A percentile compares a stretch with the other conserved stretches of the same genome.
Conservation (phyloP, 1,140 invertebrate genomes). For the Lordiphosa clarofinis region DNA sequence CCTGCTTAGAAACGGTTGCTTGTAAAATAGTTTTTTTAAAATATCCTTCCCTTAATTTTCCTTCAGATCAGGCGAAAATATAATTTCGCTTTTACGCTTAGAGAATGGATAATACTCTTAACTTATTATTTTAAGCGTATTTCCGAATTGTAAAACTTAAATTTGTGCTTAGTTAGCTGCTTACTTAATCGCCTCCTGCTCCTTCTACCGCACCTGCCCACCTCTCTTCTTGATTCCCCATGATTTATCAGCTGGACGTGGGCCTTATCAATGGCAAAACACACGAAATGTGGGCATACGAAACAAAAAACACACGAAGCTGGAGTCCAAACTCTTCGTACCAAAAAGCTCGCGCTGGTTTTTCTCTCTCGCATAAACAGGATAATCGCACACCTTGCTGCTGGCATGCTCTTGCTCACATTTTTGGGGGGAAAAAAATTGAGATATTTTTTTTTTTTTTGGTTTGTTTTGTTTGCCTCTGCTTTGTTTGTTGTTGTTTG, state of each 20-base stretch:
- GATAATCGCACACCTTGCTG: slow-evolving; percentile 22
- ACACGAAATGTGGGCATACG: slow-evolving; percentile 4
- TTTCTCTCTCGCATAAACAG: slow-evolving; percentile 15
- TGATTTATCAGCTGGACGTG: slow-evolving; percentile 55
- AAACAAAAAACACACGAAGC: slow-evolving; percentile 3
- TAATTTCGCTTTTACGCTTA: no score
- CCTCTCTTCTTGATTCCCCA: slow-evolving; percentile 9
- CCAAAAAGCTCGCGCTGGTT: slow-evolving; percentile 11
- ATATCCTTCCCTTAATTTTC: no score
- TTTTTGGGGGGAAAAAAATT: slow-evolving; percentile 33
- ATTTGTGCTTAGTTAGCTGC: slow-evolving; percentile 7
- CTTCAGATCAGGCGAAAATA: no score
- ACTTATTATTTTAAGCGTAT: no score
- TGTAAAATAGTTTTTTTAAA: no score
- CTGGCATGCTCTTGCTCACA: slow-evolving; percentile 16
- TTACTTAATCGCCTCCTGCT: slow-evolving; percentile 1
- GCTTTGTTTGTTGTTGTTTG: slow-evolving; percentile 38
- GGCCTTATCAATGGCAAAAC: slow-evolving; percentile 30
- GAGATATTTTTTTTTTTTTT: slow-evolving; percentile 37
- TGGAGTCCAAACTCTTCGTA: slow-evolving; percentile 16
- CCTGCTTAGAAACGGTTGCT: no score
- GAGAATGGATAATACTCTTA: no score
- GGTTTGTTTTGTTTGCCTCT: slow-evolving; percentile 22
- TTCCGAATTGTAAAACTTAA: background rate
- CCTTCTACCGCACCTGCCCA: background rate